Conservation (phyloP, 2,888 invertebrate species). For the Oxystoma pomonae region DNA sequence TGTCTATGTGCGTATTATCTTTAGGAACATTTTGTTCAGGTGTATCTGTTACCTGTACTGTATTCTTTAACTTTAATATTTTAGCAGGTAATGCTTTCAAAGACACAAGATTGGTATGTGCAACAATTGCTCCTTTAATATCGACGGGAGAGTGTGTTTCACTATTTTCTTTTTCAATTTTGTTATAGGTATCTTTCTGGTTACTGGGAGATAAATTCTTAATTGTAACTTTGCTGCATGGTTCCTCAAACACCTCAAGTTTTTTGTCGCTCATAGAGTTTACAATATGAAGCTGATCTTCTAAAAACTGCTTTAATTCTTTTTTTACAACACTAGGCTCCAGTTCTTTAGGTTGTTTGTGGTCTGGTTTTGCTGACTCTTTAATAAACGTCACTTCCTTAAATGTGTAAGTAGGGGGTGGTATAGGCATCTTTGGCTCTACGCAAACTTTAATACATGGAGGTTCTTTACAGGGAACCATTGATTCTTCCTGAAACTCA, state of each 20-base stretch:
- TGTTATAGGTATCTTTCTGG: constrained; percentile 4
- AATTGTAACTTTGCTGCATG: constrained; percentile 2
- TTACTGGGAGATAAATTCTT: not conserved
- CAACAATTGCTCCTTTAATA: constrained; percentile 35
- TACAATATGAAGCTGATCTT: constrained; percentile 13
- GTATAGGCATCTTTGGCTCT: constrained; percentile 30
- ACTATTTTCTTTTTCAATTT: constrained; percentile 3
- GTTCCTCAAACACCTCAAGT: constrained; percentile 11
- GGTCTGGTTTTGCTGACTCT: not conserved
- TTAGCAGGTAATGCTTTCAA: constrained; percentile 36
- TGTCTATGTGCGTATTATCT: no score
- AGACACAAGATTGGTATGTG: constrained; percentile 38
- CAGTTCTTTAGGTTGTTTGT: not conserved
- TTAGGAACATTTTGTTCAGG: no score
- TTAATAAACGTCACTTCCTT: not conserved
- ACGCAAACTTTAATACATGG: constrained; percentile 36
- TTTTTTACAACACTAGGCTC: not conserved
- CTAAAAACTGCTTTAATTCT: constrained; percentile 18
- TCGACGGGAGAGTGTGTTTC: constrained; percentile 12
- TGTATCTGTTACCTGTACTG: constrained; percentile 10
- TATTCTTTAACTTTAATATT: constrained; percentile 24
- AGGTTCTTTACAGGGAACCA: constrained; percentile 35
- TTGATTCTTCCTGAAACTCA: not conserved
- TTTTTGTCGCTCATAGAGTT: constrained; percentile 4
- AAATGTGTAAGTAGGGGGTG: constrained; percentile 1